phyloP scores from a whole-genome alignment of 92 coral and sea anemone species.

The Bergia puertoricense region DNA sequence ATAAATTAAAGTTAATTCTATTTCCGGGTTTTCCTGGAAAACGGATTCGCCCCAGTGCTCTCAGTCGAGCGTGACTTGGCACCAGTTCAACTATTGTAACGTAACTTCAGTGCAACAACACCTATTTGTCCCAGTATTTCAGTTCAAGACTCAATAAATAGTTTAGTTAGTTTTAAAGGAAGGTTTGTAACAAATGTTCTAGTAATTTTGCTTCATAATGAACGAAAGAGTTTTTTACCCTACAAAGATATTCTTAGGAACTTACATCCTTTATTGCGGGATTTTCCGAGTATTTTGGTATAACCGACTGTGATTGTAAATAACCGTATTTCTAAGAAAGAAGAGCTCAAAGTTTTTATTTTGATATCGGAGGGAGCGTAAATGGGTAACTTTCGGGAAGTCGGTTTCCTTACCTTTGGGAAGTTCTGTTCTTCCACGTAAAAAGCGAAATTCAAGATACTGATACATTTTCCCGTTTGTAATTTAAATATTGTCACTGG shows the following conservation, averaged over 20 bases:
- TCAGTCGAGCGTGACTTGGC: constrained; percentile 28
- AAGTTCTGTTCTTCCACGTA: background rate
- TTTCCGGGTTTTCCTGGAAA: constrained; percentile 53
- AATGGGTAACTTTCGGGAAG: background rate
- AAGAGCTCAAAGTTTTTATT: background rate
- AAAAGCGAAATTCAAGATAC: constrained; percentile 13
- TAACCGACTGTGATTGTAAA: background rate
- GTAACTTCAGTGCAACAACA: background rate
- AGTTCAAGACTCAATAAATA: background rate
- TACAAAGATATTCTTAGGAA: background rate
- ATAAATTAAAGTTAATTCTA: background rate
- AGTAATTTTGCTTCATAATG: background rate
- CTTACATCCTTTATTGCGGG: background rate
- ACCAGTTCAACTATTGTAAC: background rate
- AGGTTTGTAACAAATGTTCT: background rate
- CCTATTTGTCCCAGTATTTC: background rate
- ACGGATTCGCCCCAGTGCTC: constrained; percentile 37
- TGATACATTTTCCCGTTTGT: background rate
- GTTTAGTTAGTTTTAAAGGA: too few relatives aligned
- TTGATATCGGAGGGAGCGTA: background rate
- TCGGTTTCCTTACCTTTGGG: background rate
- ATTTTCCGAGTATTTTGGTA: constrained; percentile 7
- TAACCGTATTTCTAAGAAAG: constrained; percentile 27
- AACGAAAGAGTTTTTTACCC: background rate
- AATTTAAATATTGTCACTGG: background rate